These are phyloP conservation scores for Apotomis turbidana DNA, from an alignment of 2,888 invertebrate genomes.

Conservation along the genomic window DNA sequence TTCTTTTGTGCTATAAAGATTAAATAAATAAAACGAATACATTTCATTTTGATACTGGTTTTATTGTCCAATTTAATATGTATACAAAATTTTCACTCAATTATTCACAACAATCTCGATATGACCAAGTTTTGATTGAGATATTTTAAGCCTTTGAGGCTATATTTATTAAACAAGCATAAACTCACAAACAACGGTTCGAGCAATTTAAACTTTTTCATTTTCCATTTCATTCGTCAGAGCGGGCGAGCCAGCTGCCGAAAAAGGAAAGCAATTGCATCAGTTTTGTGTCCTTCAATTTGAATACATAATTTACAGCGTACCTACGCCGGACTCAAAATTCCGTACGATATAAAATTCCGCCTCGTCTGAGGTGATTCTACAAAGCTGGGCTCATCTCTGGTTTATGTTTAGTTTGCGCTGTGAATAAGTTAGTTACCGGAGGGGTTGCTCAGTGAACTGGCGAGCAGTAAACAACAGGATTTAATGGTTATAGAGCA, in stretches of 20 bases:
- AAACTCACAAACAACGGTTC: conserved; percentile 37
- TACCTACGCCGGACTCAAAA: conserved; percentile 47
- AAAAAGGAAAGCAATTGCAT: conserved; percentile 39
- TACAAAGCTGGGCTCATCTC: conserved; percentile 53
- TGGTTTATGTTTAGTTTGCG: conserved; percentile 66
- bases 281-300: conserved; percentile 54
- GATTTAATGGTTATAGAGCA: conserved; percentile 74
- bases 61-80: conserved; percentile 6
- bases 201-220: conserved; percentile 40
- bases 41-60: background rate
- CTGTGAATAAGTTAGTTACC: conserved; percentile 70
- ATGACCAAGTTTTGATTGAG: conserved; percentile 24
- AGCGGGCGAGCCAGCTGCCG: conserved; percentile 14
- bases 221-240: conserved; percentile 47
- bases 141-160: conserved; percentile 36
- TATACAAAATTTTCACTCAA: conserved; percentile 10
- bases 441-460: conserved; percentile 54
- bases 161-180: conserved; percentile 36
- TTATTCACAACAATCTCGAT: conserved; percentile 7
- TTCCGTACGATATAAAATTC: conserved; percentile 57
- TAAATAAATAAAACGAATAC: background rate
- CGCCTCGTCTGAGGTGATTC: conserved; percentile 55
- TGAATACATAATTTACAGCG: conserved; percentile 61
- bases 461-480: conserved; percentile 67
- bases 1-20: too few relatives aligned